Evolutionary conservation across 2,888 invertebrate genomes (phyloP).

Genomic region (Conus canariensis): DNA sequence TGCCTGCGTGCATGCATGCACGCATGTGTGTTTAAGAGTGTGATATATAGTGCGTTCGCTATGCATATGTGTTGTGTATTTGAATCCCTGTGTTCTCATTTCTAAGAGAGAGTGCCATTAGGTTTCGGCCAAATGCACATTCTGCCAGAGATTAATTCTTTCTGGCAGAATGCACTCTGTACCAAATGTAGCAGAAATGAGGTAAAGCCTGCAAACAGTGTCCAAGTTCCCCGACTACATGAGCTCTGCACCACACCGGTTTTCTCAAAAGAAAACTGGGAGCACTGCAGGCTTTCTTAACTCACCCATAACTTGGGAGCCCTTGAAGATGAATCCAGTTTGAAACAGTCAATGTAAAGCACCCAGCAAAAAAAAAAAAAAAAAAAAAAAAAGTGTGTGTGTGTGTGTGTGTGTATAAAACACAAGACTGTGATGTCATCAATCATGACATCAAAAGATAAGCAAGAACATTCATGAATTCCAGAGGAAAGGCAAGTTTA

Average conservation of each 20-base stretch:
- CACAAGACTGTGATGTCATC: neutral
- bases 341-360: too few relatives aligned
- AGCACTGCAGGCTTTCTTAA: too few relatives aligned
- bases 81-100: too few relatives aligned
- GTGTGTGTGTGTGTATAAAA: too few relatives aligned
- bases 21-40: neutral
- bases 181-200: neutral
- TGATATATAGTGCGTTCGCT: neutral
- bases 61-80: neutral
- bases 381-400: neutral
- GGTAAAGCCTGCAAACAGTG: neutral
- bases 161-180: neutral
- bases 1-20: neutral
- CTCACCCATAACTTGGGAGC: too few relatives aligned
- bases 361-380: neutral
- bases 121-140: neutral
- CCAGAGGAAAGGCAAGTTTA: too few relatives aligned
- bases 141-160: neutral
- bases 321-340: too few relatives aligned
- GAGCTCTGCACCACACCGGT: neutral
- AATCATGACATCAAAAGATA: constrained; percentile 18
- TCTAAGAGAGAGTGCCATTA: too few relatives aligned
- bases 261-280: too few relatives aligned
- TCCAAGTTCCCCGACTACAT: neutral
- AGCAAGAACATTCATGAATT: neutral